Base-by-base conservation (phyloP, 2,113 vertebrate species). In the Toxotes jaculatrix region DNA sequence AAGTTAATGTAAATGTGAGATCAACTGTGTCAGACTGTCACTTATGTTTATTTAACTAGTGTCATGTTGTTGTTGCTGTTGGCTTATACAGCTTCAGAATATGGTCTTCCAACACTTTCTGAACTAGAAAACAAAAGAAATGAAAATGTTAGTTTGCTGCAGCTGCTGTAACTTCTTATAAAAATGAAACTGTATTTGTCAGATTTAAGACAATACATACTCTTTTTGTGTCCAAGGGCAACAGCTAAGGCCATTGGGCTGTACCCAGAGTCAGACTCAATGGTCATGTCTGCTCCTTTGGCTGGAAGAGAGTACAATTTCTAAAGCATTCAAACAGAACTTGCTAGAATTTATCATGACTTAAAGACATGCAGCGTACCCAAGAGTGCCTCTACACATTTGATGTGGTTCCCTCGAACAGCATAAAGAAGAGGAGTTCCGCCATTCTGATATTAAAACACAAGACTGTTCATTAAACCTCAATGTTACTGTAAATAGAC, bases 351-450 rank as follows among this genome's bases (percentile, higher is more conserved):
- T 23, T 10, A 47, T 75, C 14, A n/a, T 13, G 0, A 66, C 13
- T 69, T 47, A 34, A 2, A 34, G 4, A 61, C 16, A 47, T 59
- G 10, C 5, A 42, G 40, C 76, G 91, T 94, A 99, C 98, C 96
- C 89, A 99, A 90, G 0, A 99, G 95, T 23, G 95, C 94, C 91
- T 98, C 95, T 0, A 98, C 97, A 8, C 97, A 98, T 93, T 96
- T 97, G 80, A 97, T 94, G 7, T 99, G 97, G 84, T 99, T 99
- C 31, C 98, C 97, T 0, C 97, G 94, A 51, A 99, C 98, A 1
- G 98, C 98, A 1, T 99, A 99, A 59, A 99, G 95, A 88, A 99
- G 95, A 4, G 98, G 98, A 0, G 98, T 99, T 60, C 98, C 98
- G 2, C 97, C 97, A 8, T 99, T 99, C 98, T 99, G 84, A 59